Evolutionary conservation across 2,797 vertebrate species (phyloP).

Genomic region (Hydrocynus forskahlii): DNA sequence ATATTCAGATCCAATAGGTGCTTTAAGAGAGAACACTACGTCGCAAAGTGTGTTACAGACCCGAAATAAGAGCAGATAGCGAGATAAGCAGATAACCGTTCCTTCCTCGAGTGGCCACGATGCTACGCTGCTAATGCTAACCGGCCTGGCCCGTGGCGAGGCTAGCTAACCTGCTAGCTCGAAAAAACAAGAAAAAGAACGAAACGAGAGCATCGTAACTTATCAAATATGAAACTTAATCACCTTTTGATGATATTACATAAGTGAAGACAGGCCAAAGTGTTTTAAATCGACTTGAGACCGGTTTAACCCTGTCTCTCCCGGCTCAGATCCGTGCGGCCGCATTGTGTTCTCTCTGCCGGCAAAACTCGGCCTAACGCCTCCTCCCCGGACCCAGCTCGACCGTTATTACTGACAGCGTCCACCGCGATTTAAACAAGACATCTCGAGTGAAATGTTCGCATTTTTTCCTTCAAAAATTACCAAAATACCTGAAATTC

Average conservation of each 20-base stretch:
- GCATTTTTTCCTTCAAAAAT: too few species aligned
- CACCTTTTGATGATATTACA: neutral
- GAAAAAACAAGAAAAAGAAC: neutral
- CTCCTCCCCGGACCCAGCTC: too few species aligned
- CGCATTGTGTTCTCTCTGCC: conserved; percentile 39
- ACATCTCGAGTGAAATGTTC: too few species aligned
- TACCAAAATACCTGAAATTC: too few species aligned
- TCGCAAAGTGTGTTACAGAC: neutral
- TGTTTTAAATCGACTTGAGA: too few species aligned
- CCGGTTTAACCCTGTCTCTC: too few species aligned
- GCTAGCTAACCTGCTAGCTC: neutral
- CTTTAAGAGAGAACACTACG: neutral
- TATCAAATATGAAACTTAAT: neutral
- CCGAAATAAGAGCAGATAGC: too few species aligned
- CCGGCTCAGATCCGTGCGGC: neutral
- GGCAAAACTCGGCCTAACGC: conserved; percentile 15
- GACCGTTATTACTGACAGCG: too few species aligned
- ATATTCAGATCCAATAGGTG: neutral
- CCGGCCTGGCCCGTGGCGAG: neutral
- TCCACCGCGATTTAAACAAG: neutral
- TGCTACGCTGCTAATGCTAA: conserved; percentile 26
- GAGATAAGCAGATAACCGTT: neutral
- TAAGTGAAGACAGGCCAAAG: neutral
- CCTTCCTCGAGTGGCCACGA: neutral
- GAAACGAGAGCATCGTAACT: neutral